Conservation (phyloP, 2,113 vertebrate genomes). For the Pyrgilauda ruficollis region DNA sequence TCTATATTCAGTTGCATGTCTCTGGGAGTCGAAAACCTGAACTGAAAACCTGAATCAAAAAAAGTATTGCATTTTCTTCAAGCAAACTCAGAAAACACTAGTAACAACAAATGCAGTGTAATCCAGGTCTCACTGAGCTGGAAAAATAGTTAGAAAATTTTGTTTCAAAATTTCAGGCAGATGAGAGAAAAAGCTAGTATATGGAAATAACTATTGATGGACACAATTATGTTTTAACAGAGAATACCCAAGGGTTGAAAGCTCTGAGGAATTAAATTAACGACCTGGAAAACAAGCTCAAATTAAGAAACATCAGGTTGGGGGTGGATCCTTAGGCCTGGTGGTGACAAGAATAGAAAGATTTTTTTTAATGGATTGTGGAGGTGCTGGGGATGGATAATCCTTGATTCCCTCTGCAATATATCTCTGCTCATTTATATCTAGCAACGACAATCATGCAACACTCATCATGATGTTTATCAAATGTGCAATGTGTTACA, state of each 20-base stretch:
- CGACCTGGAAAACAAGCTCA: constrained; percentile 69
- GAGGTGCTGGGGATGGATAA: constrained; percentile 34
- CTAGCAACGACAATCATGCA: background rate
- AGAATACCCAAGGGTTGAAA: constrained; percentile 41
- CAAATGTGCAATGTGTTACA: background rate
- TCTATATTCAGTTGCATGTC: background rate
- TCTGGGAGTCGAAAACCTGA: background rate
- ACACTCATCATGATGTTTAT: constrained; percentile 22
- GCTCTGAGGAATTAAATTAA: constrained; percentile 63
- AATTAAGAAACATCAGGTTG: constrained; percentile 65
- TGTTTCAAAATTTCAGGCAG: constrained; percentile 16
- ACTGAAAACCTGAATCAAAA: background rate
- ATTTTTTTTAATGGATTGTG: constrained; percentile 36
- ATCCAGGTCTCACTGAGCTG: background rate
- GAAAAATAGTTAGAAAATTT: background rate
- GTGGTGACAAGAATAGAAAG: background rate
- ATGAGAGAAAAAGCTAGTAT: background rate
- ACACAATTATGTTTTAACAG: constrained; percentile 54
- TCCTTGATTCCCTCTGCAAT: background rate
- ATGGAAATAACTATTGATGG: constrained; percentile 55
- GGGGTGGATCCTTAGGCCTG: constrained; percentile 30
- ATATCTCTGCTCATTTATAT: constrained; percentile 11
- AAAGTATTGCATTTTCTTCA: background rate
- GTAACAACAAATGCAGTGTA: background rate
- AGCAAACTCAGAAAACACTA: background rate